phyloP scores from a whole-genome alignment of 2,888 invertebrate species.

The Colostygia pectinataria region DNA sequence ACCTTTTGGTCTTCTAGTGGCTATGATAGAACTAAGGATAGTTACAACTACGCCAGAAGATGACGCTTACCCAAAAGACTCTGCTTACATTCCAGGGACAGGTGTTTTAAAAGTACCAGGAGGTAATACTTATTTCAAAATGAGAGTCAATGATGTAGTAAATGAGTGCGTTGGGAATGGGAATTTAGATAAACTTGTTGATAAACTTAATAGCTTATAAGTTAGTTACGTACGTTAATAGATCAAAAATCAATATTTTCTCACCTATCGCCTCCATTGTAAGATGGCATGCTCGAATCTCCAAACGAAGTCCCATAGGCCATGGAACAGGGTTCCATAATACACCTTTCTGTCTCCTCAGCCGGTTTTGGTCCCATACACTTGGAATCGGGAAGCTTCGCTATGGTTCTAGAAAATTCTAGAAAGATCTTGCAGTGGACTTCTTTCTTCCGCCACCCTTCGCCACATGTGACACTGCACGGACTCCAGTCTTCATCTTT shows the following conservation, averaged over 20 bases:
- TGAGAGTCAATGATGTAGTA: conserved; percentile 63
- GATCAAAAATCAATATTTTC: conserved; percentile 14
- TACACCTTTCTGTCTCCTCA: conserved; percentile 91
- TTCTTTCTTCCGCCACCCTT: conserved; percentile 91
- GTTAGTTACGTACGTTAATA: no score
- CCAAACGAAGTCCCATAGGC: conserved; percentile 83
- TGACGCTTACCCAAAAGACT: conserved; percentile 40
- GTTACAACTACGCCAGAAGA: conserved; percentile 50
- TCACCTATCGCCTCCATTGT: conserved; percentile 69
- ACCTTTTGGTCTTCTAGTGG: conserved; percentile 61
- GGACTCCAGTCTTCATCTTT: conserved; percentile 94
- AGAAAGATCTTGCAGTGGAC: conserved; percentile 98
- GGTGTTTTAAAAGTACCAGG: conserved; percentile 34
- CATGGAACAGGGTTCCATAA: conserved; percentile 89
- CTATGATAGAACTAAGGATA: conserved; percentile 61
- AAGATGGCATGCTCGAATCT: conserved; percentile 70
- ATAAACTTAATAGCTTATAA: conserved; percentile 33
- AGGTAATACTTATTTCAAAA: conserved; percentile 45
- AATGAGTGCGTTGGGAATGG: conserved; percentile 57
- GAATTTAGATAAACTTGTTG: conserved; percentile 50
- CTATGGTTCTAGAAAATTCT: conserved; percentile 94
- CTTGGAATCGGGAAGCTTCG: conserved; percentile 92
- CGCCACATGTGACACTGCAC: conserved; percentile 96
- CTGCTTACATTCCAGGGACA: conserved; percentile 31
- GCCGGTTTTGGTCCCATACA: conserved; percentile 93